A percentile compares a stretch with the other conserved stretches of the same genome.
These are phyloP conservation scores for Prionailurus viverrinus DNA, from an alignment of 2,113 vertebrate species.

Conservation along the genomic window DNA sequence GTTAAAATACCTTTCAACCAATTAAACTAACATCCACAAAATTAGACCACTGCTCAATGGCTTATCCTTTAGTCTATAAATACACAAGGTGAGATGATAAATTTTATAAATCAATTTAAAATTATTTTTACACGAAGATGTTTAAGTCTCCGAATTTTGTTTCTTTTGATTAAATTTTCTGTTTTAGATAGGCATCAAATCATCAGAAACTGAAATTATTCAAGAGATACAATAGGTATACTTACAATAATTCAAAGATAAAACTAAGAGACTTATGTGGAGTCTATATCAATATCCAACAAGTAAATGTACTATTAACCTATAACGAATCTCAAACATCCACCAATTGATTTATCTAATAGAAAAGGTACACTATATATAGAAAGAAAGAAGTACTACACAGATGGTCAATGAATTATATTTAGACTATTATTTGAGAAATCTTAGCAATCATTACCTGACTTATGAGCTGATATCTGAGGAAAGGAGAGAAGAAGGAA, in stretches of 20 bases:
- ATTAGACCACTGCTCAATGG: background rate
- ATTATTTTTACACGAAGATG: background rate
- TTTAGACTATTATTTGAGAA: conserved; percentile 12
- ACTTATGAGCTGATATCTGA: conserved; percentile 1
- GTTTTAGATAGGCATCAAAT: conserved; percentile 29
- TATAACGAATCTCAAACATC: background rate
- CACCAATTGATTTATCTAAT: background rate
- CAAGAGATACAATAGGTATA: background rate
- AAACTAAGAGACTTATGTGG: background rate
- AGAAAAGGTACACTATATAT: background rate
- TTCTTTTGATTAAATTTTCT: conserved; percentile 15
- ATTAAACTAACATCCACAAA: conserved; percentile 47
- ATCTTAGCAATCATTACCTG: background rate
- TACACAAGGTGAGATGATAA: background rate
- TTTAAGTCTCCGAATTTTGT: background rate
- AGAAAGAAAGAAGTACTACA: background rate
- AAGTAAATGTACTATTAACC: background rate
- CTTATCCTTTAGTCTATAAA: conserved; percentile 25
- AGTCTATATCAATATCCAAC: background rate
- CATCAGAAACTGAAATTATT: conserved; percentile 27
- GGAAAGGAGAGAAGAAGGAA: background rate
- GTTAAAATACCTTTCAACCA: conserved; percentile 33
- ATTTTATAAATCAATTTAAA: conserved; percentile 49
- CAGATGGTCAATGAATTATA: background rate
- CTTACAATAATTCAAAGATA: background rate